phyloP scores from a whole-genome alignment of 2,797 vertebrate species.

The Eleutherodactylus coqui region DNA sequence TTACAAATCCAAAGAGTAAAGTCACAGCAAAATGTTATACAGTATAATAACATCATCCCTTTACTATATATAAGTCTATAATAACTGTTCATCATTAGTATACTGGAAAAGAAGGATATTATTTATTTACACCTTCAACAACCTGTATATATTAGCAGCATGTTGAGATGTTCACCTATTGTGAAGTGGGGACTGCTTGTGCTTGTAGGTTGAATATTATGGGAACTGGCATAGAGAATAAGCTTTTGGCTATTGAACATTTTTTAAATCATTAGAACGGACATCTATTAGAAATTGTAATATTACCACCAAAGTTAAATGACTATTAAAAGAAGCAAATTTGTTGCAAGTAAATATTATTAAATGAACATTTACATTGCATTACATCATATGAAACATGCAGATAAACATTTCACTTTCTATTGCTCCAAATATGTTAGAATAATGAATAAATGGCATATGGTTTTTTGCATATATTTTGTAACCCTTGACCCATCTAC shows the following conservation, averaged over 20 bases:
- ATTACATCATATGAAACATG: too few species aligned
- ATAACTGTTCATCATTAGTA: not conserved
- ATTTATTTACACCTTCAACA: not conserved
- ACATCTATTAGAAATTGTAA: not conserved
- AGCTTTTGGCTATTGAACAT: constrained; percentile 37
- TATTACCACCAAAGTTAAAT: not conserved
- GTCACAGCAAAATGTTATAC: not conserved
- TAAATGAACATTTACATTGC: too few species aligned
- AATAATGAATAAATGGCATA: too few species aligned
- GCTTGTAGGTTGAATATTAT: constrained; percentile 18
- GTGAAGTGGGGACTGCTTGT: constrained; percentile 10
- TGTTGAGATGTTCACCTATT: constrained; percentile 27
- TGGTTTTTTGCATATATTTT: too few species aligned
- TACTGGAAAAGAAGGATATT: not conserved
- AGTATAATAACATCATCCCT: not conserved
- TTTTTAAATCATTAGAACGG: not conserved
- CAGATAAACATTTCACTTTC: too few species aligned
- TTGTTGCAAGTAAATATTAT: too few species aligned
- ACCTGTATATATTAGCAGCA: not conserved
- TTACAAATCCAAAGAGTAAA: constrained; percentile 1
- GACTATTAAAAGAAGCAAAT: not conserved
- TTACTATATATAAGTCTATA: constrained; percentile 6
- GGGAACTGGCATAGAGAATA: constrained; percentile 33
- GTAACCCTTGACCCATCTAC: too few species aligned
- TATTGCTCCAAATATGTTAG: too few species aligned